phyloP scores from a whole-genome alignment of 2,888 invertebrate species.

The Malacosoma neustria region DNA sequence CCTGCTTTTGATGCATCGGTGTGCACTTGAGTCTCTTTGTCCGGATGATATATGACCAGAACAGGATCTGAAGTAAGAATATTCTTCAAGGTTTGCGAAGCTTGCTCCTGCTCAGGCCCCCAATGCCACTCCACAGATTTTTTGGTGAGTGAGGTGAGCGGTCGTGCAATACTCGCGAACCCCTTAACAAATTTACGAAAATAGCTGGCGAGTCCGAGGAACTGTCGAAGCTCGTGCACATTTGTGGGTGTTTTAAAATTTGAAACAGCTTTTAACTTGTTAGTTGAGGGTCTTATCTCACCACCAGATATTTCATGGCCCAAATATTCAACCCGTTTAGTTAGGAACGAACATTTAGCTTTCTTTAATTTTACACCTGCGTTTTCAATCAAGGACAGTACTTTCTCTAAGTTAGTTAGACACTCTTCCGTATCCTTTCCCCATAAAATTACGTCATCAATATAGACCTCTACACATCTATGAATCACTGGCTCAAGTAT shows the following conservation, averaged over 20 bases:
- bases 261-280: conserved; percentile 2
- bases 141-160: background rate
- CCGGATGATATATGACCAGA: conserved; percentile 2
- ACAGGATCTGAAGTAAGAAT: conserved; percentile 1
- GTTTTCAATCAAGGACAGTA: background rate
- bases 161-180: conserved; percentile 5
- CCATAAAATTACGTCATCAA: background rate
- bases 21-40: background rate
- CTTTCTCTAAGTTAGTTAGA: background rate
- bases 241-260: conserved; percentile 8
- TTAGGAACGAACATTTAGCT: conserved; percentile 6
- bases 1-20: background rate
- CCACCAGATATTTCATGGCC: conserved; percentile 3
- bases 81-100: background rate
- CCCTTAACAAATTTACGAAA: conserved; percentile 8
- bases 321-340: conserved; percentile 5
- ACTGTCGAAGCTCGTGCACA: conserved; percentile 6
- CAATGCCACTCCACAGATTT: conserved; percentile 1
- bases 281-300: conserved; percentile 5
- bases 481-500: background rate
- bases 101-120: conserved; percentile 1
- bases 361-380: conserved; percentile 3
- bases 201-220: conserved; percentile 9
- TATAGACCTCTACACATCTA: background rate
- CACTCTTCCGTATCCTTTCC: conserved; percentile 1